These are phyloP conservation scores for Noctuana brunneofusca DNA, from an alignment of 2,888 invertebrate genomes.

Conservation along the genomic window DNA sequence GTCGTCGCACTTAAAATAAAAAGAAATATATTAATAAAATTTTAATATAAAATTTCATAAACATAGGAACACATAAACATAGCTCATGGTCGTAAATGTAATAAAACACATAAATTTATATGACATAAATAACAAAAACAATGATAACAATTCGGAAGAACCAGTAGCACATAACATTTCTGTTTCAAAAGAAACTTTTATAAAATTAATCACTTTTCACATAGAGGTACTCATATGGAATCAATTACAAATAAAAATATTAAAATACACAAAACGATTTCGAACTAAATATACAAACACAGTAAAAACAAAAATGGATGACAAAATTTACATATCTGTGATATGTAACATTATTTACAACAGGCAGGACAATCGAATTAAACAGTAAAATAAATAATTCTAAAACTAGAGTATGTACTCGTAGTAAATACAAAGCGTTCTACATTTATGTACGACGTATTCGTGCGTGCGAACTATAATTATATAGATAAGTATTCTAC, in stretches of 20 bases:
- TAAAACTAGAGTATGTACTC: too few species aligned
- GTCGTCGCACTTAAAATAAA: neutral
- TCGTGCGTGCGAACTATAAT: slow-evolving; percentile 4
- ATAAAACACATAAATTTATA: slow-evolving; percentile 36
- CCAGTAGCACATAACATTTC: slow-evolving; percentile 43
- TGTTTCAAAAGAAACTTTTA: slow-evolving; percentile 43
- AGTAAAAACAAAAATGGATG: slow-evolving; percentile 25
- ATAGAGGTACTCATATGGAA: slow-evolving; percentile 17
- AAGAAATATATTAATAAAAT: slow-evolving; percentile 15
- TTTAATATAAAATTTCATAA: slow-evolving; percentile 28
- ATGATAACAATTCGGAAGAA: slow-evolving; percentile 44
- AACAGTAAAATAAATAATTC: slow-evolving; percentile 56
- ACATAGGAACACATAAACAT: slow-evolving; percentile 28
- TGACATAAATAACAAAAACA: slow-evolving; percentile 37
- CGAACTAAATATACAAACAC: slow-evolving; percentile 39
- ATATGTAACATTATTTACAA: slow-evolving; percentile 72
- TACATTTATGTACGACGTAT: slow-evolving; percentile 42
- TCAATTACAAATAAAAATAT: slow-evolving; percentile 18
- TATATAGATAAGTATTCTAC: slow-evolving; percentile 2
- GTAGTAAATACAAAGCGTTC: slow-evolving; percentile 49
- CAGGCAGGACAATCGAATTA: slow-evolving; percentile 42
- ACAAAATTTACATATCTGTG: slow-evolving; percentile 57
- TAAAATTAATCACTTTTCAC: slow-evolving; percentile 18
- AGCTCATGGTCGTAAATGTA: slow-evolving; percentile 28
- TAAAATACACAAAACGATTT: slow-evolving; percentile 33